phyloP scores from a whole-genome alignment of 2,888 invertebrate species.

The Cephus pulcher region DNA sequence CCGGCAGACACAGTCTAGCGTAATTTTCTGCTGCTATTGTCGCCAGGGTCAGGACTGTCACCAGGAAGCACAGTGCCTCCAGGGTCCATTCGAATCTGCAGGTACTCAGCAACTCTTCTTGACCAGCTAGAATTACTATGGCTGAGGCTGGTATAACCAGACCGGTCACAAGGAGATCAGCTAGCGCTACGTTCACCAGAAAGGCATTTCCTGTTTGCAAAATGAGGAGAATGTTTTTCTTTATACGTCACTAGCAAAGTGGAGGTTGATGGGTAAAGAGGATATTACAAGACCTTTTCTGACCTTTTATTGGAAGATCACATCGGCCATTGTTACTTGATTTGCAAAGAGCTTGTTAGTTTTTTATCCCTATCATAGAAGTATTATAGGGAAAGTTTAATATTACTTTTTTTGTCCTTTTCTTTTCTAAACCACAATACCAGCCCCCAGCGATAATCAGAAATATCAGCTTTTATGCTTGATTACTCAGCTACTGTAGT shows the following conservation, averaged over 20 bases:
- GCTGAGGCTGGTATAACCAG: slow-evolving; percentile 78
- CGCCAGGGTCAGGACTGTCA: slow-evolving; percentile 73
- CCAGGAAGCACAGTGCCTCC: slow-evolving; percentile 75
- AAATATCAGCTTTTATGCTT: neutral
- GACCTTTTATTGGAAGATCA: neutral
- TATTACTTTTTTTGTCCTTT: neutral
- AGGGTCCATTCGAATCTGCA: slow-evolving; percentile 78
- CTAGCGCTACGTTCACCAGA: slow-evolving; percentile 77
- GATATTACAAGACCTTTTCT: neutral
- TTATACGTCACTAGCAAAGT: neutral
- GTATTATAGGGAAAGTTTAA: neutral
- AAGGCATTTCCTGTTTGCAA: slow-evolving; percentile 74
- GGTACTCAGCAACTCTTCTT: slow-evolving; percentile 70
- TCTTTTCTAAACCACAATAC: neutral
- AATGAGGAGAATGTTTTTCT: neutral
- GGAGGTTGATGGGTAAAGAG: neutral
- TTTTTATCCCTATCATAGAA: neutral
- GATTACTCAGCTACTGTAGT: neutral
- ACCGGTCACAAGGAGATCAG: slow-evolving; percentile 78
- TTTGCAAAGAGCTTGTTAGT: neutral
- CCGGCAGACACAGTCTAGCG: slow-evolving; percentile 72
- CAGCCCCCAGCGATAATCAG: neutral
- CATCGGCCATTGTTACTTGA: neutral
- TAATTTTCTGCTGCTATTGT: slow-evolving; percentile 78
- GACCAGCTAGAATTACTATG: slow-evolving; percentile 76